phyloP scores from a whole-genome alignment of 2,888 invertebrate species.

The Leptothorax acervorum region DNA sequence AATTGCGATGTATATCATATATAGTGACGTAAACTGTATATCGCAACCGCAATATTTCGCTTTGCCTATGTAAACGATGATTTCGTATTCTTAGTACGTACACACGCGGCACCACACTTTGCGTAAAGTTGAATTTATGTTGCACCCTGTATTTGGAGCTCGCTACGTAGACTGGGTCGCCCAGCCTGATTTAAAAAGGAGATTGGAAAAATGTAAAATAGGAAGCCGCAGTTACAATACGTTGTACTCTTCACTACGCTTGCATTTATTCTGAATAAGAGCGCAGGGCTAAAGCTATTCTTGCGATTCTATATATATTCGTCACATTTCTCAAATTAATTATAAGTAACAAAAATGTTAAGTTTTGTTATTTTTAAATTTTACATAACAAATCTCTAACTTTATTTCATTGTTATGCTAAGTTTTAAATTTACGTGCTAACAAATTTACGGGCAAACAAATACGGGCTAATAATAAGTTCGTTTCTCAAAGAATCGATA shows the following conservation, averaged over 20 bases:
- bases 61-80: slow-evolving; percentile 40
- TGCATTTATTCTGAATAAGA: slow-evolving; percentile 19
- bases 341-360: not conserved
- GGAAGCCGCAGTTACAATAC: slow-evolving; percentile 40
- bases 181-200: slow-evolving; percentile 45
- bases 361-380: not conserved
- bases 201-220: slow-evolving; percentile 54
- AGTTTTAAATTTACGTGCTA: too few species aligned
- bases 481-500: not conserved
- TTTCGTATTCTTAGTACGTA: slow-evolving; percentile 48
- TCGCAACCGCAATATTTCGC: slow-evolving; percentile 29
- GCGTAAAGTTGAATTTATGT: slow-evolving; percentile 51
- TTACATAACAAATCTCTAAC: not conserved
- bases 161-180: slow-evolving; percentile 28
- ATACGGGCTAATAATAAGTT: not conserved
- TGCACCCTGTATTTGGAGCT: slow-evolving; percentile 27
- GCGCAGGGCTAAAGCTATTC: not conserved
- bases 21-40: slow-evolving; percentile 1
- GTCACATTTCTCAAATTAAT: not conserved
- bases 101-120: slow-evolving; percentile 29
- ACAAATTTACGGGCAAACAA: not conserved
- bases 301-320: not conserved
- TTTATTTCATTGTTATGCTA: not conserved
- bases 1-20: not conserved
- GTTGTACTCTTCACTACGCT: slow-evolving; percentile 9